A percentile compares a stretch with the other conserved stretches of the same genome.
Conservation (phyloP, 2,888 invertebrate genomes). For the Platerodrilus igneus region DNA sequence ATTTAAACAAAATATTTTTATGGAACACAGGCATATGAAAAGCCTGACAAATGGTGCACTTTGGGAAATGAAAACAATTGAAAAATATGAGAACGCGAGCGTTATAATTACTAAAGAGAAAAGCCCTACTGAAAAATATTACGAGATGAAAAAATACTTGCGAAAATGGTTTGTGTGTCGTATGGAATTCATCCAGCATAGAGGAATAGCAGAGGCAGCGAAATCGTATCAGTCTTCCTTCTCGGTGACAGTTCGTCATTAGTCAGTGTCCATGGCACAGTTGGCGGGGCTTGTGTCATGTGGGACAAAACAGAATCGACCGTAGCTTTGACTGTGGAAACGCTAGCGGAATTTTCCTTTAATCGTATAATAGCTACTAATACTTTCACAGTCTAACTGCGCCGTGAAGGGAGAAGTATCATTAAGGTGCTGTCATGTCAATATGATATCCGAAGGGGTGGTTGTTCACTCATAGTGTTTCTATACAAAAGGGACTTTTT, state of each 20-base stretch:
- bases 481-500: conserved; percentile 47
- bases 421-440: conserved; percentile 52
- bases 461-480: conserved; percentile 42
- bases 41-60: no score
- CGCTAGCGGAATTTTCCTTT: conserved; percentile 20
- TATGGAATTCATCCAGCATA: conserved; percentile 44
- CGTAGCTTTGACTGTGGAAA: conserved; percentile 42
- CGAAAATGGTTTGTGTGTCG: conserved; percentile 45
- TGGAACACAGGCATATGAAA: no score
- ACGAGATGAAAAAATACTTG: conserved; percentile 41
- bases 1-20: no score
- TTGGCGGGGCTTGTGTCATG: conserved; percentile 49
- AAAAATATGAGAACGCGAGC: neutral
- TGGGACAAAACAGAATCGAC: conserved; percentile 50
- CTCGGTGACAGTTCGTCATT: conserved; percentile 53
- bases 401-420: conserved; percentile 46
- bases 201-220: conserved; percentile 46
- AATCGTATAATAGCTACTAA: conserved; percentile 15
- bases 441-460: conserved; percentile 49
- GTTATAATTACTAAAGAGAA: no score
- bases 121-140: conserved; percentile 38
- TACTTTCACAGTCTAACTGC: conserved; percentile 40
- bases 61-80: no score
- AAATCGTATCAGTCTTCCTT: conserved; percentile 53
- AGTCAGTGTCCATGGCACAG: conserved; percentile 52